These are phyloP conservation scores for Phaethornis superciliosus DNA, from an alignment of 2,113 vertebrate species.

Conservation along the genomic window DNA sequence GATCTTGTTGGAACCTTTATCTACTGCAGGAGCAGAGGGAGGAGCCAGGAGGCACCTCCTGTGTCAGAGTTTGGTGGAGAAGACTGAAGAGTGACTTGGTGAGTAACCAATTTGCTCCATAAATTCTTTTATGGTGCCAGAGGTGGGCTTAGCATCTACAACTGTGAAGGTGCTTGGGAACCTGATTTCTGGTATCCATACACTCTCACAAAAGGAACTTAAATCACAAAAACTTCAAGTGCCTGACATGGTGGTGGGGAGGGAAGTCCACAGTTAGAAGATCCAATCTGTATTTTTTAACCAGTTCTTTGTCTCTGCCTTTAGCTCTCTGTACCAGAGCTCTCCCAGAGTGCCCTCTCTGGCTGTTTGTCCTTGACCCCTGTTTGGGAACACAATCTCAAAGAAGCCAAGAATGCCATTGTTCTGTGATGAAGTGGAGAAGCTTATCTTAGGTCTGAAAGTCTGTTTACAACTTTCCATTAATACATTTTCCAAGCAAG, in stretches of 20 bases:
- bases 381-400: neutral
- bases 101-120: neutral
- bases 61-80: neutral
- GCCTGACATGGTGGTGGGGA: neutral
- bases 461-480: neutral
- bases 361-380: neutral
- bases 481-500: neutral
- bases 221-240: neutral
- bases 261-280: neutral
- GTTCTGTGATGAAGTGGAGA: neutral
- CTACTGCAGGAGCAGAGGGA: neutral
- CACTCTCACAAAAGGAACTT: neutral
- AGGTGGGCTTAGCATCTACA: neutral
- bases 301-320: neutral
- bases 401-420: neutral
- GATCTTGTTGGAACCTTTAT: neutral
- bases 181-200: neutral
- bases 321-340: neutral
- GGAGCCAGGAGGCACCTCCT: neutral
- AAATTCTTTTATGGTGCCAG: neutral
- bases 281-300: neutral
- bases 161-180: neutral
- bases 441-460: neutral
- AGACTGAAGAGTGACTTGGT: neutral
- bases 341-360: neutral